Conservation (phyloP, 2,113 vertebrate genomes). For the Junco hyemalis region DNA sequence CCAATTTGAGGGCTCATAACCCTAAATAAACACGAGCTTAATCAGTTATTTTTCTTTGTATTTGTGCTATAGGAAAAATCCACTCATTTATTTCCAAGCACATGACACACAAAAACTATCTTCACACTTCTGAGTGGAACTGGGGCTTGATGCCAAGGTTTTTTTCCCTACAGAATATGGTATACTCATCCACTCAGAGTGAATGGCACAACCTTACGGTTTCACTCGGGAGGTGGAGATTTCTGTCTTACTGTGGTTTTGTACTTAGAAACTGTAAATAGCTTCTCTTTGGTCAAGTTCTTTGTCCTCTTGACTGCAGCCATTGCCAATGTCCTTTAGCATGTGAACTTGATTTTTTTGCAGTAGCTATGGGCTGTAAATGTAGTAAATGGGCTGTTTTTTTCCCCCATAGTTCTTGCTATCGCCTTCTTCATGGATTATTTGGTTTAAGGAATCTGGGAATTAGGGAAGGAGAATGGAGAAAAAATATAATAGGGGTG, state of each 20-base stretch:
- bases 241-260: background rate
- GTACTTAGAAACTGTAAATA: background rate
- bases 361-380: no score
- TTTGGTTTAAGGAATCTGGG: background rate
- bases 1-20: background rate
- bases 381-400: background rate
- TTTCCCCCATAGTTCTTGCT: background rate
- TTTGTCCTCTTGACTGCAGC: background rate
- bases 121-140: slow-evolving; percentile 58
- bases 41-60: slow-evolving; percentile 23
- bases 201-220: background rate
- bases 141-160: slow-evolving; percentile 32
- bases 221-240: background rate
- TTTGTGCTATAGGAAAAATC: slow-evolving; percentile 13
- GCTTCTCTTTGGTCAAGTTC: background rate
- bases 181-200: background rate
- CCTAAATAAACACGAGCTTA: background rate
- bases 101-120: slow-evolving; percentile 24
- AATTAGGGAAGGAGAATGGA: background rate
- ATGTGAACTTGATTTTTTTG: background rate
- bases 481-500: background rate
- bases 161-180: slow-evolving; percentile 25
- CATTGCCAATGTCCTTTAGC: background rate
- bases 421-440: background rate
- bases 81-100: slow-evolving; percentile 37